Base-by-base conservation (phyloP, 2,797 vertebrate genomes). In the Danio tinwini region DNA sequence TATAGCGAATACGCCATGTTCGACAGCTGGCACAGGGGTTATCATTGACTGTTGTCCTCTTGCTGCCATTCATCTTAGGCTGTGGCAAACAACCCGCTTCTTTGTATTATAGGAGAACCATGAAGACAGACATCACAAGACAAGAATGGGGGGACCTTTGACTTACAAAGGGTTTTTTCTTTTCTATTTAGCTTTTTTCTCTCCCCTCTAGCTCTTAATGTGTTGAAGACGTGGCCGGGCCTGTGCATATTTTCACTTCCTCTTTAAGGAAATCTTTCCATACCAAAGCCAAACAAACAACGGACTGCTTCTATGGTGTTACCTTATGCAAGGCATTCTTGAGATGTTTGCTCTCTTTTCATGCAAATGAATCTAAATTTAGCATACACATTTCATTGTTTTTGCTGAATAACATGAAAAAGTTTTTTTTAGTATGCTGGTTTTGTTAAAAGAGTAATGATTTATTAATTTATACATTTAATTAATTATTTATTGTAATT, bases 241-340 rank as follows among this genome's bases (percentile, higher is more conserved):
- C 81, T 93, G 91, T 92, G 88, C 90, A 93, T 93, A 91, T 93
- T 94, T 92, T 93, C 92, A 93, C 92, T 94, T 94, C 93, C 91
- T 91, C 91, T 90, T 91, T 90, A 83, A 93, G 86, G 88, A 90
- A 92, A 91, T 89, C 84, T 91, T 83, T 88, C 86, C 72, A 83
- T 88, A 85, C 84, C 74, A 62, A 86, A 87, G 88, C 87, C 88
- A 92, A 91, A 91, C 89, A 91, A 92, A 93, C 88, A 93, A 82
- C 70, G 69, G 64, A 56, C 78, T 44, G 69, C 74, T 85, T 83
- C 83, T 83, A 78, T 88, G 67, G 85, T 84, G 83, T 88, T 86
- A 86, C 72, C 84, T 87, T 69, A 85, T 81, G 85, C 59, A 76
- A 85, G 83, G 63, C 81, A 90, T 90, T 89, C 87, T 89, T 86